Evolutionary conservation across 1,140 invertebrate species (phyloP), one percentile per base, ranked within the genome.

Genomic region (Atopsyche davidsoni): DNA sequence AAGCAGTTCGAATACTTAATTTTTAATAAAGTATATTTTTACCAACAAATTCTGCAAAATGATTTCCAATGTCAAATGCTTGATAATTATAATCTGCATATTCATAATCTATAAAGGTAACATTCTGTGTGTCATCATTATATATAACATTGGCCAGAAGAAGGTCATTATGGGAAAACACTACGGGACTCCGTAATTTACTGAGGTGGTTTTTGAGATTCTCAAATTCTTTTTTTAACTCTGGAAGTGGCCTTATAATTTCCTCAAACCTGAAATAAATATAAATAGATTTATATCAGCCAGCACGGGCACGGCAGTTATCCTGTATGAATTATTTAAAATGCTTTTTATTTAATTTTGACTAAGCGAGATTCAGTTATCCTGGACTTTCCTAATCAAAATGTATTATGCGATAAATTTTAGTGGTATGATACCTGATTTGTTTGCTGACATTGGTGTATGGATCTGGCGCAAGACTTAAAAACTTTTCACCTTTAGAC

Each of bases 31-130:
- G n/a, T 28, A 28, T 28, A 7, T 28, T 28, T 71, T 78, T 77
- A 87, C 95, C 95, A 61, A 89, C 89, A 80, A 92, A 98, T 79
- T 99, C 96, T 62, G 86, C 85, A 76, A 98, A 98, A 76, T 99
- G 95, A 77, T 98, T 97, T 11, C 86, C 96, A 67, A 99, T 95
- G 72, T 99, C 96, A 71, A 81, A 98, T 1, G 92, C 87, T 70
- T 95, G 90, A 73, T 91, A 96, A 73, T 98, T 99, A 60, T 85
- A 85, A 50, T 80, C 86, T 4, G 89, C 88, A 73, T 99, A 99
- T 69, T 99, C 96, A 71, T 92, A 98, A 72, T 99, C 96, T 61
- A 99, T 99, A 66, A 99, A 98, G 16, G 82, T 83, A 2, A 98
- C 82, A 57, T 75, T 75, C 58, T 80, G 76, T 61, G 80, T 76